Evolutionary conservation across 2,797 vertebrate species (phyloP).

Genomic region (Numenius phaeopus): DNA sequence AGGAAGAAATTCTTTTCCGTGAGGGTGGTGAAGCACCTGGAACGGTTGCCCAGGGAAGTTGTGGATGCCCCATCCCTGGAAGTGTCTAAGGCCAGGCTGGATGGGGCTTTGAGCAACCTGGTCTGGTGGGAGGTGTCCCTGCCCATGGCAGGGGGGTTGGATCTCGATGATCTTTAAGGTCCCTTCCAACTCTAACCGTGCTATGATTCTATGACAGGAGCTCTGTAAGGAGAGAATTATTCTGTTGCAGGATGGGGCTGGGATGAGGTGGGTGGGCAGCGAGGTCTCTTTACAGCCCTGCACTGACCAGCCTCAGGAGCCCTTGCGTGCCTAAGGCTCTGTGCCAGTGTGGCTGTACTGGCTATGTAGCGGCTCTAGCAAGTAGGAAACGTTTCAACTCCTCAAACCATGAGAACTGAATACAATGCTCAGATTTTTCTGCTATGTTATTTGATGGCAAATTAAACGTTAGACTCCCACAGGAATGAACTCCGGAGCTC

Average conservation of each 20-base stretch:
- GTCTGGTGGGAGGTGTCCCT: too few species aligned
- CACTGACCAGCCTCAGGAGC: not conserved
- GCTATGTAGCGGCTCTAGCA: not conserved
- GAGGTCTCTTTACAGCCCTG: not conserved
- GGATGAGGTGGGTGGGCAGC: not conserved
- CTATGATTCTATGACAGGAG: not conserved
- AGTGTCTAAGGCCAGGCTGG: too few species aligned
- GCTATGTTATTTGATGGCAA: not conserved
- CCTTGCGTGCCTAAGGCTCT: not conserved
- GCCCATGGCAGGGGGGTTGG: too few species aligned
- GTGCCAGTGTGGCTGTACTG: not conserved
- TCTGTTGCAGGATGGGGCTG: not conserved
- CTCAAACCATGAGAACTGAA: not conserved
- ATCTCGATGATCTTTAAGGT: too few species aligned
- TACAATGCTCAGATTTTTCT: not conserved
- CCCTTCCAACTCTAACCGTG: too few species aligned
- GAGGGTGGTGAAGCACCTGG: too few species aligned
- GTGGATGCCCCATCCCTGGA: too few species aligned
- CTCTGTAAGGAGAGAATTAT: not conserved
- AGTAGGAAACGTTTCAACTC: not conserved
- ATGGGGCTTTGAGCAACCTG: too few species aligned
- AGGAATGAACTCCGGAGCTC: not conserved
- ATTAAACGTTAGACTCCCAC: not conserved
- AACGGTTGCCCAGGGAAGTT: too few species aligned
- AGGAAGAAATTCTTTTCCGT: too few species aligned